These are phyloP conservation scores for Tortrix viridana DNA, from an alignment of 2,888 invertebrate species.

Conservation along the genomic window DNA sequence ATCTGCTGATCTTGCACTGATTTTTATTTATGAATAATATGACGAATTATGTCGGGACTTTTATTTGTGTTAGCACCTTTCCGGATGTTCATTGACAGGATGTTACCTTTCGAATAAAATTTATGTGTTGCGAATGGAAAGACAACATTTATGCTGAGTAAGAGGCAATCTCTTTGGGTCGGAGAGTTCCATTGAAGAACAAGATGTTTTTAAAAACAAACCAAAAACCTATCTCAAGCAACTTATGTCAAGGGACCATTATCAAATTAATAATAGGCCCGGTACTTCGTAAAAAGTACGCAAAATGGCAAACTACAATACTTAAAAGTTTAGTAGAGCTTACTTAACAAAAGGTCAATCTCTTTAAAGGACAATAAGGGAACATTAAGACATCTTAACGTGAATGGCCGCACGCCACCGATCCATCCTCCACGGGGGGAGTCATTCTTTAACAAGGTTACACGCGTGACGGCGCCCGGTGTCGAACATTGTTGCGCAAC, in stretches of 20 bases:
- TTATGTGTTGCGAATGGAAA: slow-evolving; percentile 55
- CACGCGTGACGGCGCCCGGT: slow-evolving; percentile 68
- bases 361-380: slow-evolving; percentile 35
- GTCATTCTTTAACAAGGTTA: slow-evolving; percentile 71
- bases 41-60: slow-evolving; percentile 78
- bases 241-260: too few species aligned
- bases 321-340: slow-evolving; percentile 3
- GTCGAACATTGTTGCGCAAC: slow-evolving; percentile 72
- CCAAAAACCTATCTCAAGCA: too few species aligned
- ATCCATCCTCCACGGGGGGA: slow-evolving; percentile 75
- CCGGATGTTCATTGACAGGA: slow-evolving; percentile 78
- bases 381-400: slow-evolving; percentile 39
- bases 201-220: neutral
- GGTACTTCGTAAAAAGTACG: neutral
- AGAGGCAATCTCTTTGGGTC: slow-evolving; percentile 18
- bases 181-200: neutral
- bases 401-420: slow-evolving; percentile 50
- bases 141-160: slow-evolving; percentile 50
- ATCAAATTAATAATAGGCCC: neutral
- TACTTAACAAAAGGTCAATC: slow-evolving; percentile 29
- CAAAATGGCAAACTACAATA: neutral
- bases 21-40: slow-evolving; percentile 83
- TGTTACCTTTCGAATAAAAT: slow-evolving; percentile 62
- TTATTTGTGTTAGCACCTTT: slow-evolving; percentile 79
- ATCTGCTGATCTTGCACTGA: slow-evolving; percentile 79